Evolutionary conservation across 2,113 vertebrate genomes (phyloP), one percentile per base, ranked within the genome.

Genomic region (Xenopus laevis): DNA sequence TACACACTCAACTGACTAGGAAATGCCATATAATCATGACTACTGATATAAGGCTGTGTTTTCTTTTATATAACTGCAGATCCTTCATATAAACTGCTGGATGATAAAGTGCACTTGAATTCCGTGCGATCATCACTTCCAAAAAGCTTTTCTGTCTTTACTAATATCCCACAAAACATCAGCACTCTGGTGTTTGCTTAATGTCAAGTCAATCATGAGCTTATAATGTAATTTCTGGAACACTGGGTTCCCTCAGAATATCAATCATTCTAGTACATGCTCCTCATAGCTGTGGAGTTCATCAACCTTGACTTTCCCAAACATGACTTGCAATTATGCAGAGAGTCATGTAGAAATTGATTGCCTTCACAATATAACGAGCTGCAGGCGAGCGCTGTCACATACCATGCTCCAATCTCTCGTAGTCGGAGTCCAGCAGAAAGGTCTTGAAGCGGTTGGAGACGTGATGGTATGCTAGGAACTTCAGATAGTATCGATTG

Each of bases 361-460:
- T 68, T 27, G 23, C 10, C 21, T 53, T 55, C 55, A 55, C 18
- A 17, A 44, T 16, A 44, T 27, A 10, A 64, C 1, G 44, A 7
- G 40, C 40, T 7, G 52, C 16, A 2, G 17, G 12, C 4, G 5
- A 40, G 11, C 40, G 33, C 65, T 10, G 47, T 50, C 60, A 91
- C 94, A 78, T 87, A 99, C 97, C 97, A 18, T 99, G 96, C 79
- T 99, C 97, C 80, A 98, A 86, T 80, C 96, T 93, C 84, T 99
- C 97, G 40, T 97, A 98, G 88, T 99, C 97, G 0, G 97, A 98
- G 84, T 99, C 96, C 90, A 99, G 90, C 79, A 98, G 94, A 89
- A 99, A 99, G 85, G 96, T 97, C 91, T 98, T 98, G 91, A 96
- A 99, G 83, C 96, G 90, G 87, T 97, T 98, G 81, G 97, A 99